Evolutionary conservation across 2,888 invertebrate genomes (phyloP).

Genomic region (Megalurothrips usitatus): DNA sequence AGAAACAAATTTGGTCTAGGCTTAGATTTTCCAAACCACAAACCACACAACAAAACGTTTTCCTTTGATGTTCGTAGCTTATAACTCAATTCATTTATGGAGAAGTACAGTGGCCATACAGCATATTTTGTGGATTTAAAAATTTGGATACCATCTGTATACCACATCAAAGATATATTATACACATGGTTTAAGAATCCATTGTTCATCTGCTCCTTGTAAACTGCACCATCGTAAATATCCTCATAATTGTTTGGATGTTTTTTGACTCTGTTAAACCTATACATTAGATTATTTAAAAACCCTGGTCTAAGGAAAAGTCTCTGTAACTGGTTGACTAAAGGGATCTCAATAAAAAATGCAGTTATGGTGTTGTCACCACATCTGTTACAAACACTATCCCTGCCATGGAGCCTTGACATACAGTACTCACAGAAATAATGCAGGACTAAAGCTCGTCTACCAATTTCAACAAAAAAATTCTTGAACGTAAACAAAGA

Average conservation of each 20-base stretch:
- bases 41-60: constrained; percentile 25
- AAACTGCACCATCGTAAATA: constrained; percentile 23
- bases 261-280: constrained; percentile 25
- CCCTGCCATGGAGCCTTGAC: background rate
- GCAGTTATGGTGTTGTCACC: background rate
- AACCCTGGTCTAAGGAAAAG: constrained; percentile 19
- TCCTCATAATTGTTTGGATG: constrained; percentile 11
- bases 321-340: background rate
- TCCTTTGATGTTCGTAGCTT: background rate
- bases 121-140: constrained; percentile 29
- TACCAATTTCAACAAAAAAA: constrained; percentile 1
- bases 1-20: constrained; percentile 26
- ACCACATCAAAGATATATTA: constrained; percentile 31
- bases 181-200: constrained; percentile 4
- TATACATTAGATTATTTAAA: constrained; percentile 1
- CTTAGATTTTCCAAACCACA: background rate
- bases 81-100: constrained; percentile 28
- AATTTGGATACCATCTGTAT: constrained; percentile 31
- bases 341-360: constrained; percentile 28
- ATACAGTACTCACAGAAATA: constrained; percentile 28
- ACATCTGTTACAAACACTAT: constrained; percentile 25
- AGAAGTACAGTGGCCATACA: constrained; percentile 30
- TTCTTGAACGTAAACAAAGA: constrained; percentile 26
- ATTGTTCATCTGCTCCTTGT: constrained; percentile 3
- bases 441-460: background rate